Evolutionary conservation across 2,113 vertebrate genomes (phyloP).

Genomic region (Nansenia antarctica): DNA sequence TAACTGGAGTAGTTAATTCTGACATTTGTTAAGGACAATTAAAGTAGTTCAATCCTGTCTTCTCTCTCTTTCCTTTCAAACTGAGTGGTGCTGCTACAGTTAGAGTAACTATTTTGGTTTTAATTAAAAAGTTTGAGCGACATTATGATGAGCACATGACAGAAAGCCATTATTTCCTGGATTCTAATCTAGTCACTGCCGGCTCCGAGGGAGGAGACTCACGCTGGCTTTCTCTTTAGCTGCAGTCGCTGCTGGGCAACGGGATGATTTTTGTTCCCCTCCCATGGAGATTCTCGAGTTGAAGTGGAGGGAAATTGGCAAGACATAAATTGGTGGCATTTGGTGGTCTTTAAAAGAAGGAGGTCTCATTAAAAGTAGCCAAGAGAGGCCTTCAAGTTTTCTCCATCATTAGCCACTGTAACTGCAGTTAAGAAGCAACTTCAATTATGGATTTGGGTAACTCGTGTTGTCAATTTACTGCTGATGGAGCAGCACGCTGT

Average conservation of each 20-base stretch:
- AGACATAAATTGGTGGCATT: conserved; percentile 97
- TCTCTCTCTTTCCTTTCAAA: conserved; percentile 27
- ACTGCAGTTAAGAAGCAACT: conserved; percentile 93
- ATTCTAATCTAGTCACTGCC: conserved; percentile 90
- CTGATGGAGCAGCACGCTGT: conserved; percentile 86
- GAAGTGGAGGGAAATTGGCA: conserved; percentile 93
- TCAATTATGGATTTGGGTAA: conserved; percentile 96
- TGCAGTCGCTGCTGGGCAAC: conserved; percentile 88
- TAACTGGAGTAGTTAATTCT: conserved; percentile 19
- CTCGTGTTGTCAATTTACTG: conserved; percentile 96
- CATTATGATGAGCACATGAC: conserved; percentile 83
- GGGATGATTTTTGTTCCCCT: conserved; percentile 83
- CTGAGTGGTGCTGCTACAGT: conserved; percentile 17
- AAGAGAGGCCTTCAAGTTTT: conserved; percentile 83
- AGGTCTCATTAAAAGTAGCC: conserved; percentile 96
- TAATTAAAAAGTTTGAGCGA: conserved; percentile 94
- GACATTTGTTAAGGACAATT: conserved; percentile 44
- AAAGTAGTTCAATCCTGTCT: conserved; percentile 24
- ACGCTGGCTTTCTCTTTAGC: conserved; percentile 93
- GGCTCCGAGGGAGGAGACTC: conserved; percentile 84
- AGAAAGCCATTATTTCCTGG: conserved; percentile 93
- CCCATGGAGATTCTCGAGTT: conserved; percentile 88
- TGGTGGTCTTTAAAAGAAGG: conserved; percentile 89
- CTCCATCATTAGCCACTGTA: conserved; percentile 91
- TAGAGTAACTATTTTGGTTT: conserved; percentile 65